Evolutionary conservation across 2,888 invertebrate species (phyloP), one percentile per base, ranked within the genome.

Genomic region (Falcaria lacertinaria): DNA sequence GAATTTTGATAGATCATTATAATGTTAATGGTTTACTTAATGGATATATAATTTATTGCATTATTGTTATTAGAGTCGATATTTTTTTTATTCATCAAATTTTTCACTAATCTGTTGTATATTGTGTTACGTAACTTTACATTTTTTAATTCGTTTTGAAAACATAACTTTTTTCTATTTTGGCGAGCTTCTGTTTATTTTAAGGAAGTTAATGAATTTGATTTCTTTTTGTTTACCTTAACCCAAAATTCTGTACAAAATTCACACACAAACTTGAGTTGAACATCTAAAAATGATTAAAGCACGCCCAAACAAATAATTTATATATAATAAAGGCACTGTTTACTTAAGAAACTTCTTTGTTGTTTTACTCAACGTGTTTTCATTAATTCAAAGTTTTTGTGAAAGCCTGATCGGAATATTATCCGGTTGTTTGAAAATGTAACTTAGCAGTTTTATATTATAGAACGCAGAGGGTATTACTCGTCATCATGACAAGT

Each of bases 321-420:
- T 47, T 28, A 22, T 22, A 28, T 28, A 34, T 44, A 63, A 60
- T 65, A 63, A 60, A 63, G 59, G 60, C 55, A 54, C 56, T 60
- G 59, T 64, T 59, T 56, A 58, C 48, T 46, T 45, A 41, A 50
- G 8, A 42, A 42, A 37, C 34, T 54, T 50, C 47, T 56, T 53
- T 47, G n/a, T 48, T 52, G 42, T 49, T 46, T 40, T 44, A 13
- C 40, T 42, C 25, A 19, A 35, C 42, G 42, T 52, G 45, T 50
- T 47, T n/a, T 52, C 47, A 47, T 42, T 44, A 39, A 37, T 25
- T 41, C 34, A 35, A 41, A 44, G 36, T 47, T 44, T 33, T 42
- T 33, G 40, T 37, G 16, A 22, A 37, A 17, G 15, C 15, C 15
- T 5, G 11, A 42, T 32, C 14, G 32, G 36, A 34, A 33, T 33